Evolutionary conservation across 2,797 vertebrate species (phyloP), one percentile per base, ranked within the genome.

Genomic region (Rhinoraja longicauda): DNA sequence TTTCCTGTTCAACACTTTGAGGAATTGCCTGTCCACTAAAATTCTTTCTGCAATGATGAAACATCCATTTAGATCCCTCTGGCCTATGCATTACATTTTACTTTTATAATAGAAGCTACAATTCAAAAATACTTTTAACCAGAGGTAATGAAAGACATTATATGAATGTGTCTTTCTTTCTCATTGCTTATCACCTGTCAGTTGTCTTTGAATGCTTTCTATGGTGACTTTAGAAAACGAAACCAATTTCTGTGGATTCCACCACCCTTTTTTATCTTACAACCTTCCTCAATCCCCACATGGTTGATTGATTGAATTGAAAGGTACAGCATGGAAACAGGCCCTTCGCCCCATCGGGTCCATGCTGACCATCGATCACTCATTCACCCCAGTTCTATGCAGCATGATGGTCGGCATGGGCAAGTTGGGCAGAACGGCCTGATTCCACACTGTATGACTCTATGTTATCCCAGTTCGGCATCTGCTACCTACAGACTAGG

Each of bases 1-100:
- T 57, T 59, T 84, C 81, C 81, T 84, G n/a, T 10, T 84, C 81
- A 59, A 84, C 81, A 29, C 81, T 59, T 84, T 59, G 53, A 84
- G 81, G 53, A 59, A 84, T 59, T 59, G 53, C 12, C 12, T 29
- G 59, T 59, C 81, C 81, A 29, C 13, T 84, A 17, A 84, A 57
- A 59, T 57, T 59, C 53, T 53, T 59, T 84, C 81, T 59, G 10
- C 57, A 84, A 29, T 59, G 53, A 59, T 84, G 24, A 84, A 84
- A 84, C 81, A 84, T 59, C 53, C 53, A 84, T 84, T 84, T 59
- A 29, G 53, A 84, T 84, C 24, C 81, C 81, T 84, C 19, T 26
- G 12, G 53, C 24, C 57, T 5, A 5, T 10, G 26, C 45, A 26
- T 82, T 84, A 7, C 24, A 59, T 59, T 84, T 59, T 57, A 29